phyloP scores from a whole-genome alignment of 2,113 vertebrate genomes.

The Myotis lucifugus region DNA sequence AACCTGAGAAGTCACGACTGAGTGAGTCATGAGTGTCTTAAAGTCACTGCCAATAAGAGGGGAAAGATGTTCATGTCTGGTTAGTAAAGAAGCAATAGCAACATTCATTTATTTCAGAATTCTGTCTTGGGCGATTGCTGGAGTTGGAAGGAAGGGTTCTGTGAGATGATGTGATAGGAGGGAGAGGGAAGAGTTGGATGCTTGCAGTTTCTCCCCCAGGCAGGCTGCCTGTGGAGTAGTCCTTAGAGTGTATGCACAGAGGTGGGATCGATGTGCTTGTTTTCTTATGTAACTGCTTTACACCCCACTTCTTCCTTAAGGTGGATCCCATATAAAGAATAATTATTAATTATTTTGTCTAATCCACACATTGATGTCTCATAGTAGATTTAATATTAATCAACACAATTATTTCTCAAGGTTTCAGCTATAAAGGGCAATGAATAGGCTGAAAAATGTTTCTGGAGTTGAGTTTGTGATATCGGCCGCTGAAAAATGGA shows the following conservation, averaged over 20 bases:
- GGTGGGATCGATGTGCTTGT: background rate
- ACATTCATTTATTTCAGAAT: background rate
- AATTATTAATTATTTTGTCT: constrained; percentile 64
- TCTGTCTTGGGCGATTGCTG: background rate
- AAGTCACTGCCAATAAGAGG: background rate
- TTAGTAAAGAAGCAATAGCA: background rate
- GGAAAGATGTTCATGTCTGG: background rate
- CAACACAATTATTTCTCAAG: constrained; percentile 63
- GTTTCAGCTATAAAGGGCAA: constrained; percentile 58
- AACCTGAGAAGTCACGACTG: background rate
- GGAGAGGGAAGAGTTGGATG: background rate
- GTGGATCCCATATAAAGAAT: constrained; percentile 51
- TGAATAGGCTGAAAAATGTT: constrained; percentile 49
- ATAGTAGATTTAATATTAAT: constrained; percentile 54
- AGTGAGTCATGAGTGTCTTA: background rate
- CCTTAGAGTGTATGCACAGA: background rate
- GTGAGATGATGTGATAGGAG: background rate
- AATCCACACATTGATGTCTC: constrained; percentile 62
- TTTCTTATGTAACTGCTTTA: constrained; percentile 36
- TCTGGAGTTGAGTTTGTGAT: constrained; percentile 41
- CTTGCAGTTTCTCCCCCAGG: background rate
- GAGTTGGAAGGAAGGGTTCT: background rate
- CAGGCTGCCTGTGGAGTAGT: background rate
- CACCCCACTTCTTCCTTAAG: constrained; percentile 62
- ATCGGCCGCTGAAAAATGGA: constrained; percentile 44